Percentiles rank a stretch among this genome's conserved stretches.
Conservation (phyloP, 2,888 invertebrate genomes). For the Formica aserva region DNA sequence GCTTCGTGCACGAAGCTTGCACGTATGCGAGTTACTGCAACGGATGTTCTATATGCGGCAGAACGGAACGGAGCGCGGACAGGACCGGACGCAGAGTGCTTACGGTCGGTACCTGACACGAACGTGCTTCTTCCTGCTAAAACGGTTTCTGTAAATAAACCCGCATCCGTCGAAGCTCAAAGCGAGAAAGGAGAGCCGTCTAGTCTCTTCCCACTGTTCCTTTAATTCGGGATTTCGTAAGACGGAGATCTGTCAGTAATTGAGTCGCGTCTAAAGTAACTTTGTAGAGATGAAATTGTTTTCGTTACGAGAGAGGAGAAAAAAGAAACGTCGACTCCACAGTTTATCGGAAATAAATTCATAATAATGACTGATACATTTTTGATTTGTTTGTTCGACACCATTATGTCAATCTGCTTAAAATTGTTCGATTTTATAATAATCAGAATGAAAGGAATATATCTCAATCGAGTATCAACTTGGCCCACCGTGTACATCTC, state of each 20-base stretch:
- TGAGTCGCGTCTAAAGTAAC: neutral
- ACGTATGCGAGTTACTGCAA: slow-evolving; percentile 54
- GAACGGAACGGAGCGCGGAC: slow-evolving; percentile 51
- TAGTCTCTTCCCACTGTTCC: neutral
- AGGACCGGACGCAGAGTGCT: slow-evolving; percentile 79
- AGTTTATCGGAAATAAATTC: neutral
- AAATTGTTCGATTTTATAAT: neutral
- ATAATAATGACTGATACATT: neutral
- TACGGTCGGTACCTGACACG: slow-evolving; percentile 75
- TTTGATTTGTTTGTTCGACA: neutral
- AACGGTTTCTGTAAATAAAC: slow-evolving; percentile 76
- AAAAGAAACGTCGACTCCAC: neutral
- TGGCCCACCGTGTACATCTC: neutral
- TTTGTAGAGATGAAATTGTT: neutral
- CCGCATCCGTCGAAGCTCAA: slow-evolving; percentile 64
- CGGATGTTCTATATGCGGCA: slow-evolving; percentile 83
- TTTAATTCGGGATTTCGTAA: slow-evolving; percentile 29
- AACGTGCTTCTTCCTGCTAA: slow-evolving; percentile 67
- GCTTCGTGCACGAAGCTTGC: slow-evolving; percentile 18
- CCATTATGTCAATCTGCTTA: neutral
- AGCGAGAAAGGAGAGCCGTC: slow-evolving; percentile 20
- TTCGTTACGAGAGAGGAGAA: neutral
- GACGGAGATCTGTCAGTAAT: neutral
- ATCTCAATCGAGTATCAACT: slow-evolving; percentile 7
- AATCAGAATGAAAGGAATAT: neutral